These are phyloP conservation scores for Lates japonicus DNA, from an alignment of 2,797 vertebrate genomes.

Conservation along the genomic window DNA sequence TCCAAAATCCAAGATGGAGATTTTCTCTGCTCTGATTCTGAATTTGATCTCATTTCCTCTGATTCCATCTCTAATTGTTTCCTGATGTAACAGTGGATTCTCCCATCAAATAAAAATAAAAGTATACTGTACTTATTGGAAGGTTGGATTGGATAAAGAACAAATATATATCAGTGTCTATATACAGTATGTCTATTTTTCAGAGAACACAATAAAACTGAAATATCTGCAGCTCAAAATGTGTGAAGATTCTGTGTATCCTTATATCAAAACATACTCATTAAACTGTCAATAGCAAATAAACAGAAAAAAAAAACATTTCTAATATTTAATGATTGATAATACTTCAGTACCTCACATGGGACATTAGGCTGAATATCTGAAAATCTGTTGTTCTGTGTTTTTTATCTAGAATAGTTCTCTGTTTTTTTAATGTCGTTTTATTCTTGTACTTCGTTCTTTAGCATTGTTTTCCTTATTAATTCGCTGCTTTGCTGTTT, in stretches of 20 bases:
- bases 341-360: neutral
- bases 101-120: constrained; percentile 31
- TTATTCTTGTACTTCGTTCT: neutral
- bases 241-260: constrained; percentile 22
- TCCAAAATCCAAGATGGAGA: constrained; percentile 8
- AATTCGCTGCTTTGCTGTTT: neutral
- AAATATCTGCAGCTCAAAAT: constrained; percentile 51
- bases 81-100: constrained; percentile 49
- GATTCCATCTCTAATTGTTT: constrained; percentile 26
- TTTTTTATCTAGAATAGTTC: neutral
- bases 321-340: neutral
- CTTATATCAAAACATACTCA: neutral
- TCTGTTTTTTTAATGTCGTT: neutral
- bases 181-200: constrained; percentile 79
- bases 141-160: constrained; percentile 49
- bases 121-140: constrained; percentile 17
- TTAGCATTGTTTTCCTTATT: neutral
- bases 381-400: neutral
- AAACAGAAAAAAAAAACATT: neutral
- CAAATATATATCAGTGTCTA: constrained; percentile 55
- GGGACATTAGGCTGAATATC: neutral
- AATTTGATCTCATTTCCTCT: constrained; percentile 8
- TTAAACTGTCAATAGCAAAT: neutral
- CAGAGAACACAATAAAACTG: constrained; percentile 77
- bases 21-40: constrained; percentile 2